A percentile compares a stretch with the other conserved stretches of the same genome.
phyloP scores from a whole-genome alignment of 2,888 invertebrate genomes.

The Glyphotaelius pellucidus region DNA sequence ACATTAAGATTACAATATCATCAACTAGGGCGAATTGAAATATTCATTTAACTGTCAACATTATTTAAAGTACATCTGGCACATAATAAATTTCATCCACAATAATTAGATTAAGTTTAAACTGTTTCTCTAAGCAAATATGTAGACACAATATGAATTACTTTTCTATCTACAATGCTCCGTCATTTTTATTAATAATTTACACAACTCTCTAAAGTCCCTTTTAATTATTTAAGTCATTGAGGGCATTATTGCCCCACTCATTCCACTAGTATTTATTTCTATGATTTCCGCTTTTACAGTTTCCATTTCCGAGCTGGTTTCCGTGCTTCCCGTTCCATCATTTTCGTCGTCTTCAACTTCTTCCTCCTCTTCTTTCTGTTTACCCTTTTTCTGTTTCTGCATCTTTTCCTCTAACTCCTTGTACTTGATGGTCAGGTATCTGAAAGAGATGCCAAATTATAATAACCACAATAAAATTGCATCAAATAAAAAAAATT shows the following conservation, averaged over 20 bases:
- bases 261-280: conserved; percentile 71
- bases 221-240: background rate
- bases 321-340: conserved; percentile 28
- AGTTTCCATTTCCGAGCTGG: conserved; percentile 70
- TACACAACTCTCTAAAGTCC: background rate
- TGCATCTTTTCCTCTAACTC: conserved; percentile 91
- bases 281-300: conserved; percentile 73
- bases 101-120: background rate
- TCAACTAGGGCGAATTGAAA: background rate
- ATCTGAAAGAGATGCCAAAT: conserved; percentile 76
- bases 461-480: background rate
- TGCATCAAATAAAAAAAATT: too few relatives aligned
- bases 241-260: conserved; percentile 61
- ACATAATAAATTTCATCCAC: background rate
- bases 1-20: background rate
- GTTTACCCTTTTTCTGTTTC: conserved; percentile 79
- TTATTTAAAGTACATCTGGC: background rate
- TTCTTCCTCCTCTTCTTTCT: conserved; percentile 56
- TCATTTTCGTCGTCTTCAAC: conserved; percentile 57
- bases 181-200: background rate
- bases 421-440: conserved; percentile 89
- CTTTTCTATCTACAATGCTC: background rate
- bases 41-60: background rate
- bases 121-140: background rate
- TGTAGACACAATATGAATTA: background rate